These are phyloP conservation scores for Mastacembelus armatus DNA, from an alignment of 2,797 vertebrate species.

Conservation along the genomic window DNA sequence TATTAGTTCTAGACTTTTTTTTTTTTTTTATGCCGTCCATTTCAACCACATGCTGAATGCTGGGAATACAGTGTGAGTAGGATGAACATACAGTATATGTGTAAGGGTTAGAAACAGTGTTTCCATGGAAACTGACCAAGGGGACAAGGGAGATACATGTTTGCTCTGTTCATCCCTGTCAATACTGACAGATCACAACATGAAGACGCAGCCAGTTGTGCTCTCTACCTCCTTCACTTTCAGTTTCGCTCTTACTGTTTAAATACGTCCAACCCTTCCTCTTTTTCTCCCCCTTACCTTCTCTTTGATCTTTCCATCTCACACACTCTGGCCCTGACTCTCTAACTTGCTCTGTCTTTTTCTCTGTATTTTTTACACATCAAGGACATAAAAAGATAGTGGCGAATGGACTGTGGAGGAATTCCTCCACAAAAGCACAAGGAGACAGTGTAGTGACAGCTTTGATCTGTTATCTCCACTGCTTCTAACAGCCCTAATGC, in stretches of 20 bases:
- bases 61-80: conserved; percentile 30
- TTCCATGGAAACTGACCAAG: conserved; percentile 80
- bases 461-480: conserved; percentile 32
- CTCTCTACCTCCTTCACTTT: conserved; percentile 36
- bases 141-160: conserved; percentile 69
- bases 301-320: conserved; percentile 33
- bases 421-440: conserved; percentile 6
- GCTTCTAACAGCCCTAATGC: conserved; percentile 15
- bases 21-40: conserved; percentile 31
- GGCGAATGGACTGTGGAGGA: conserved; percentile 37
- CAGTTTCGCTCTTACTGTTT: conserved; percentile 38
- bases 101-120: conserved; percentile 66
- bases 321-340: neutral
- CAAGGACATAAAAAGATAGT: conserved; percentile 32
- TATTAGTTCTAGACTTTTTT: conserved; percentile 29
- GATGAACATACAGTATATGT: conserved; percentile 52
- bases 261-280: conserved; percentile 29
- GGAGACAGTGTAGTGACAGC: conserved; percentile 1
- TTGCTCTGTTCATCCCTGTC: conserved; percentile 73
- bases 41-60: conserved; percentile 37
- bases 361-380: conserved; percentile 35
- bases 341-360: neutral
- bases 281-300: conserved; percentile 20
- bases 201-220: conserved; percentile 60
- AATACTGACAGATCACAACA: conserved; percentile 77